Conservation (phyloP, 2,888 invertebrate genomes). For the Abscondita cerata region DNA sequence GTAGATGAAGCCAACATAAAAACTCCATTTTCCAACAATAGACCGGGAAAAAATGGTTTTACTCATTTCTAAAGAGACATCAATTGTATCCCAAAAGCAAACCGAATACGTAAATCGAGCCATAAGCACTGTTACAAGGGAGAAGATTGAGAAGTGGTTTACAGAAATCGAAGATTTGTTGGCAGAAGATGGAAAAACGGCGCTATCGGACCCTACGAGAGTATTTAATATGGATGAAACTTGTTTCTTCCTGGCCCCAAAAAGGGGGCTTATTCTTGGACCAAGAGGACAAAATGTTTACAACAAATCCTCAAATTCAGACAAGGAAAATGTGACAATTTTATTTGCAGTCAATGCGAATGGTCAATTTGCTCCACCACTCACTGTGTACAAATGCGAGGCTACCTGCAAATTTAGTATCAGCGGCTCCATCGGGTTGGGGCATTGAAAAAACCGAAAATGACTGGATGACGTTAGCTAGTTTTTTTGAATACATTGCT, state of each 20-base stretch:
- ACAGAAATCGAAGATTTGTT: too few species aligned
- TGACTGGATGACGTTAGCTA: slow-evolving; percentile 43
- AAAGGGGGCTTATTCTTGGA: too few species aligned
- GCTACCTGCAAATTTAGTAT: slow-evolving; percentile 1
- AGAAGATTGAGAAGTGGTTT: too few species aligned
- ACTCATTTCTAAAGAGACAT: background rate
- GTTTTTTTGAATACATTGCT: slow-evolving; percentile 43
- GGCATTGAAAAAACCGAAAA: slow-evolving; percentile 42
- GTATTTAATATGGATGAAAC: too few species aligned
- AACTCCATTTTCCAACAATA: background rate
- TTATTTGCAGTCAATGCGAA: slow-evolving; percentile 37
- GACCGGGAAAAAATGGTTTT: slow-evolving; percentile 1
- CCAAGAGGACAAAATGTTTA: background rate
- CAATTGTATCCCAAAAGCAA: background rate
- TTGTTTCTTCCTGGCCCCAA: too few species aligned
- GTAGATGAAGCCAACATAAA: background rate
- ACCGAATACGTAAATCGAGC: too few species aligned
- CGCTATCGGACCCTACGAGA: too few species aligned
- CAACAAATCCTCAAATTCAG: slow-evolving; percentile 13
- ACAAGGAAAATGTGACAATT: slow-evolving; percentile 30
- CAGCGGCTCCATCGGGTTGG: slow-evolving; percentile 38
- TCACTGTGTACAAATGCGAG: slow-evolving; percentile 37
- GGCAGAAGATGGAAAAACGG: too few species aligned
- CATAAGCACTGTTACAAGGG: too few species aligned
- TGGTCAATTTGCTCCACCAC: slow-evolving; percentile 37